Evolutionary conservation across 2,113 vertebrate species (phyloP).

Genomic region (Kobus ellipsiprymnus): DNA sequence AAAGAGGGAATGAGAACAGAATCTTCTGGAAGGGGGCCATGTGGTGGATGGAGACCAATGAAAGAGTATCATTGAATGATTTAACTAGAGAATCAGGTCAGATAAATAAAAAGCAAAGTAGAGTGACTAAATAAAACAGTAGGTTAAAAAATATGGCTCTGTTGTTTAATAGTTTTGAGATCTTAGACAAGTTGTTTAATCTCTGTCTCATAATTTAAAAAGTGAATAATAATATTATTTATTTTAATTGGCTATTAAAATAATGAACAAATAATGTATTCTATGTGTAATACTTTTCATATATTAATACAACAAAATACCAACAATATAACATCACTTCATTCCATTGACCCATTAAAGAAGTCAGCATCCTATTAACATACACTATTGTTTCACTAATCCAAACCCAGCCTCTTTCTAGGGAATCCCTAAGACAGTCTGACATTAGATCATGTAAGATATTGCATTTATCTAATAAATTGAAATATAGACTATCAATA

Average conservation of each 20-base stretch:
- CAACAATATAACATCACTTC: background rate
- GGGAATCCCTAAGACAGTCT: background rate
- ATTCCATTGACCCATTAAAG: background rate
- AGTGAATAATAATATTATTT: background rate
- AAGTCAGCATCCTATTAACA: background rate
- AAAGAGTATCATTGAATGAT: background rate
- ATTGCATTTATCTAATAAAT: background rate
- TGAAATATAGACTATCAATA: background rate
- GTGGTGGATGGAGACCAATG: background rate
- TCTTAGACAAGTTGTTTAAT: background rate
- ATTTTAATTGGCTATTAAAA: background rate
- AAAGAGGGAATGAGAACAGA: background rate
- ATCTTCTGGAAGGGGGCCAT: background rate
- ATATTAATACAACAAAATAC: background rate
- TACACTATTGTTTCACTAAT: background rate
- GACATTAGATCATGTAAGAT: background rate
- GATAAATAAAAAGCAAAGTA: background rate
- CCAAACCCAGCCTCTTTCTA: background rate
- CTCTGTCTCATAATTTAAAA: background rate
- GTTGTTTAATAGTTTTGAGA: background rate
- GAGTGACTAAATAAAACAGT: background rate
- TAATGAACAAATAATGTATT: background rate
- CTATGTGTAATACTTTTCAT: background rate
- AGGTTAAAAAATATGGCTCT: background rate
- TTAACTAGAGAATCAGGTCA: background rate